A percentile compares a stretch with the other conserved stretches of the same genome.
Evolutionary conservation across 2,113 vertebrate genomes (phyloP).

Genomic region (Urocynchramus pylzowi): DNA sequence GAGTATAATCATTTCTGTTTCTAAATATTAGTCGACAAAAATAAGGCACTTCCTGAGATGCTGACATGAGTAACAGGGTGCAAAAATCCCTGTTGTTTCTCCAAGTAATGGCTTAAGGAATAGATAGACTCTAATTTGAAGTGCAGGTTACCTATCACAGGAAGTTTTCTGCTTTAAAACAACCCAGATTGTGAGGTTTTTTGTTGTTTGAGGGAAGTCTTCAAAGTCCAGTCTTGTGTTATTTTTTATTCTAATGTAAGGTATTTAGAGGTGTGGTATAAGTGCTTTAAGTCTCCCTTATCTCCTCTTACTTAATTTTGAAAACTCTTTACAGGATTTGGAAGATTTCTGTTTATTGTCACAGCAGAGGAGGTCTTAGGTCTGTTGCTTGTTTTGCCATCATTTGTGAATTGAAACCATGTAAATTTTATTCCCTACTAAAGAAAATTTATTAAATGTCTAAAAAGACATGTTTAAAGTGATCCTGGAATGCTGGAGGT

Average conservation of each 20-base stretch:
- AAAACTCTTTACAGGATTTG: background rate
- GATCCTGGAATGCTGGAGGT: background rate
- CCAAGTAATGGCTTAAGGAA: background rate
- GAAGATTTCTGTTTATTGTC: background rate
- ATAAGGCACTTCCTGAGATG: background rate
- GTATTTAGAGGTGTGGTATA: background rate
- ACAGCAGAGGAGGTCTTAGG: background rate
- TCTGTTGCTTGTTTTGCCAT: background rate
- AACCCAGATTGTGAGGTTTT: accelerated
- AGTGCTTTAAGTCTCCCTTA: background rate
- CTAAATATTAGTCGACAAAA: background rate
- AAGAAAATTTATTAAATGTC: background rate
- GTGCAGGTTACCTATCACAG: background rate
- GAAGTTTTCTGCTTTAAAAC: background rate
- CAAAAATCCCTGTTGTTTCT: background rate
- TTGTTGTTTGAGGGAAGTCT: background rate
- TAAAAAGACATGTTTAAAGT: background rate
- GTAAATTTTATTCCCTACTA: background rate
- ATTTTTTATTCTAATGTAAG: background rate
- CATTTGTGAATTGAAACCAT: background rate
- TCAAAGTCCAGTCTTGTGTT: background rate
- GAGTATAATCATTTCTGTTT: background rate
- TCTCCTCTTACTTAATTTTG: background rate
- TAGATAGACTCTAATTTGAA: background rate
- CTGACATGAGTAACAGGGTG: background rate